Conservation (phyloP, 2,888 invertebrate species). For the Dendrolimus houi region DNA sequence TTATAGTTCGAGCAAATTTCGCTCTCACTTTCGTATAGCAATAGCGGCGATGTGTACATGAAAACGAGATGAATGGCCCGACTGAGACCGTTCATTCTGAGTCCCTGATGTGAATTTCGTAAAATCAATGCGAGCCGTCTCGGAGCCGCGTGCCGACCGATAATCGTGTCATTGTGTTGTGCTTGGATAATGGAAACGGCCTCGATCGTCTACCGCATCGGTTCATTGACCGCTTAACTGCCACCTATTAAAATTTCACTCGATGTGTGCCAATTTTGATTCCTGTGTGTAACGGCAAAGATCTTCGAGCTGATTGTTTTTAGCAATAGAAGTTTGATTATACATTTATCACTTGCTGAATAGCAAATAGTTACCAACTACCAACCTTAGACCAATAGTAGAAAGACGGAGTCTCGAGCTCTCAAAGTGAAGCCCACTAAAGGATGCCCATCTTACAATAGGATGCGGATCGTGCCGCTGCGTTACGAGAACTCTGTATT, state of each 20-base stretch:
- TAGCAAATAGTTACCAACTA: too few relatives aligned
- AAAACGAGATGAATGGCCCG: conserved; percentile 74
- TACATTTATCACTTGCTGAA: too few relatives aligned
- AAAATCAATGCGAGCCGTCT: conserved; percentile 68
- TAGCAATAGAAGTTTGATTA: too few relatives aligned
- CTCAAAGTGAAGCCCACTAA: too few relatives aligned
- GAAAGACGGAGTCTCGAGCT: too few relatives aligned
- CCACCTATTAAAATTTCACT: conserved; percentile 49
- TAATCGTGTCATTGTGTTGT: conserved; percentile 64
- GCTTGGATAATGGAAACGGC: conserved; percentile 50
- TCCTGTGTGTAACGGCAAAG: neutral
- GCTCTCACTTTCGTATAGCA: conserved; percentile 73
- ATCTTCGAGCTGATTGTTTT: too few relatives aligned
- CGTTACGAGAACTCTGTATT: too few relatives aligned
- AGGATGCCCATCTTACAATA: too few relatives aligned
- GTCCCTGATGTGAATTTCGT: conserved; percentile 67
- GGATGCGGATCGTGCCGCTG: too few relatives aligned
- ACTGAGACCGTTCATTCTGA: conserved; percentile 65
- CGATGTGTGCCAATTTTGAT: conserved; percentile 33
- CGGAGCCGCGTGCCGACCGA: conserved; percentile 46
- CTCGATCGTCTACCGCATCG: conserved; percentile 38
- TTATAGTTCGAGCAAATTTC: conserved; percentile 62
- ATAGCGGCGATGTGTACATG: conserved; percentile 64
- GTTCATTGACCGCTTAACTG: conserved; percentile 51
- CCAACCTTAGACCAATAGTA: too few relatives aligned